Evolutionary conservation across 2,797 vertebrate genomes (phyloP).

Genomic region (Poeciliopsis infans): DNA sequence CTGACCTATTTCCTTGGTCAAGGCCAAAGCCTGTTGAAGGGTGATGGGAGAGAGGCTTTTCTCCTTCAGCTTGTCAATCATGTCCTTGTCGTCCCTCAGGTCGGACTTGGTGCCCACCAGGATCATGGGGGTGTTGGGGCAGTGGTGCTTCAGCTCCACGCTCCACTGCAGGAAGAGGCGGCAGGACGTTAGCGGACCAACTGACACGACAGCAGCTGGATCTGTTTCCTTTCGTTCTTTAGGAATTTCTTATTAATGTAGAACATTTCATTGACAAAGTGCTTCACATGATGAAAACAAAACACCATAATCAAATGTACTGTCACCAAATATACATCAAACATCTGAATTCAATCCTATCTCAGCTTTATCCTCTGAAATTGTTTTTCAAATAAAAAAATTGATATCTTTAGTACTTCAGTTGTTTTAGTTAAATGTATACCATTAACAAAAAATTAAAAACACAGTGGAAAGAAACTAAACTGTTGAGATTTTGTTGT

Average conservation of each 20-base stretch:
- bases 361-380: too few species aligned
- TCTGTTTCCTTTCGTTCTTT: not conserved
- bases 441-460: too few species aligned
- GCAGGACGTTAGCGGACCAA: not conserved
- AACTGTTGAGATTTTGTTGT: too few species aligned
- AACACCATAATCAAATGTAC: not conserved
- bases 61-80: conserved; percentile 5
- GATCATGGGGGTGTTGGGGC: conserved; percentile 5
- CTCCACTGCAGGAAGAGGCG: conserved; percentile 10
- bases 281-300: not conserved
- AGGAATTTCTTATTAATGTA: not conserved
- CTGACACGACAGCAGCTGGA: not conserved
- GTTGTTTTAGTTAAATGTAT: too few species aligned
- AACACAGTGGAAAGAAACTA: too few species aligned
- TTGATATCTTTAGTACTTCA: too few species aligned
- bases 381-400: too few species aligned
- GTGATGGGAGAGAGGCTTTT: conserved; percentile 4
- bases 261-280: not conserved
- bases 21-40: not conserved
- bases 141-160: conserved; percentile 7
- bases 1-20: conserved; percentile 14
- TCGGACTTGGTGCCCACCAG: conserved; percentile 9
- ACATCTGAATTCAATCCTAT: not conserved
- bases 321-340: not conserved
- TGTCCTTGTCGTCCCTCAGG: conserved; percentile 7